Percentiles rank a stretch among this genome's conserved stretches.
Evolutionary conservation across 2,113 vertebrate species (phyloP).

Genomic region (Python bivittatus): DNA sequence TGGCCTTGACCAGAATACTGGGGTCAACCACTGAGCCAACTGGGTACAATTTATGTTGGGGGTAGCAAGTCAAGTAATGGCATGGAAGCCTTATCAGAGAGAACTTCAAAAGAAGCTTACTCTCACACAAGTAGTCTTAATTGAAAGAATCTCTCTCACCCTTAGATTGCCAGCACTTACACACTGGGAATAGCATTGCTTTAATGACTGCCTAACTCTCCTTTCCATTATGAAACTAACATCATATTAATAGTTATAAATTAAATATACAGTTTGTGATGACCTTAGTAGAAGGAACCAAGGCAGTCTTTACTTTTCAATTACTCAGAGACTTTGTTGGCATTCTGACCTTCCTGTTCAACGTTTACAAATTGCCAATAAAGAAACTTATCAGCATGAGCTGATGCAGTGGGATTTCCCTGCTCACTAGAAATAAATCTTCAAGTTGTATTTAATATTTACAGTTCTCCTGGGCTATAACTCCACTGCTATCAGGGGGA

Average conservation of each 20-base stretch:
- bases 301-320: conserved; percentile 21
- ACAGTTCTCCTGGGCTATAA: conserved; percentile 44
- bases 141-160: not conserved
- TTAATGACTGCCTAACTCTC: not conserved
- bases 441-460: conserved; percentile 58
- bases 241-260: not conserved
- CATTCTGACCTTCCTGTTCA: conserved; percentile 35
- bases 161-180: not conserved
- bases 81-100: not conserved
- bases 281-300: not conserved
- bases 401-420: conserved; percentile 50
- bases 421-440: conserved; percentile 46
- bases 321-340: not conserved
- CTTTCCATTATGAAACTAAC: not conserved
- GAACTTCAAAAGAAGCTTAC: not conserved
- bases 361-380: conserved; percentile 49
- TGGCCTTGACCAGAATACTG: not conserved
- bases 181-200: not conserved
- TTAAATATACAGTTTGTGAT: not conserved
- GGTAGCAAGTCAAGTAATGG: not conserved
- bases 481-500: not conserved
- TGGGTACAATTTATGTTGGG: not conserved
- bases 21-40: not conserved
- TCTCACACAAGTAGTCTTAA: not conserved
- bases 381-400: conserved; percentile 18